Percentiles rank a stretch among this genome's conserved stretches.
phyloP scores from a whole-genome alignment of 2,113 vertebrate genomes.

The Mus musculus region DNA sequence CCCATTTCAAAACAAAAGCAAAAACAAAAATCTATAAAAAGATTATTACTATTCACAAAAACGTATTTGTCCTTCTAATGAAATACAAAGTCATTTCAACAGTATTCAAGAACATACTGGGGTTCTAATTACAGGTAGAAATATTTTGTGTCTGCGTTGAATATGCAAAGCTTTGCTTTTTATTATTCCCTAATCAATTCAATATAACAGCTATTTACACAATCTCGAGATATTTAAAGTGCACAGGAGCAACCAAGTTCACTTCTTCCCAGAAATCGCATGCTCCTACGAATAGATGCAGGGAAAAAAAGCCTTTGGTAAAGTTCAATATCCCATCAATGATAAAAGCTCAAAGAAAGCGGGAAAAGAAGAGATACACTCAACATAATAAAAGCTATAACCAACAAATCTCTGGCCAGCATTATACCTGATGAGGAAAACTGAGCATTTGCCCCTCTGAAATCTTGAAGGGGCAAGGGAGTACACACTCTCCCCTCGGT shows the following conservation, averaged over 20 bases:
- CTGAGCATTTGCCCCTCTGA: not conserved
- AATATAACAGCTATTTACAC: not conserved
- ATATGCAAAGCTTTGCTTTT: not conserved
- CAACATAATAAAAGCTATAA: not conserved
- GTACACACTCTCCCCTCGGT: not conserved
- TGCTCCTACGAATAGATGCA: not conserved
- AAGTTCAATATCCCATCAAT: not conserved
- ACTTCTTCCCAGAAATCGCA: not conserved
- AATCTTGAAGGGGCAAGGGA: not conserved
- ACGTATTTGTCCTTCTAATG: slow-evolving; percentile 1
- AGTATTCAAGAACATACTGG: not conserved
- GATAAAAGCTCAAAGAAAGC: not conserved
- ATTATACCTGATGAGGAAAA: not conserved
- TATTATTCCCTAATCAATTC: not conserved
- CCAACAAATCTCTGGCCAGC: not conserved
- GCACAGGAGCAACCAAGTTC: not conserved
- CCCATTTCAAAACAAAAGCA: not conserved
- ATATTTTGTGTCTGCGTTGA: not conserved
- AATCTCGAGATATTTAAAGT: not conserved
- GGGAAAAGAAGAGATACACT: not conserved
- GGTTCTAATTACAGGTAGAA: not conserved
- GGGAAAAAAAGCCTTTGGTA: not conserved
- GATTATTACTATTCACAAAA: not conserved
- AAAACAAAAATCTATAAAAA: not conserved
- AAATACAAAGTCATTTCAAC: slow-evolving; percentile 22